These are phyloP conservation scores for Parnassius apollo DNA, from an alignment of 2,888 invertebrate species.

Conservation along the genomic window DNA sequence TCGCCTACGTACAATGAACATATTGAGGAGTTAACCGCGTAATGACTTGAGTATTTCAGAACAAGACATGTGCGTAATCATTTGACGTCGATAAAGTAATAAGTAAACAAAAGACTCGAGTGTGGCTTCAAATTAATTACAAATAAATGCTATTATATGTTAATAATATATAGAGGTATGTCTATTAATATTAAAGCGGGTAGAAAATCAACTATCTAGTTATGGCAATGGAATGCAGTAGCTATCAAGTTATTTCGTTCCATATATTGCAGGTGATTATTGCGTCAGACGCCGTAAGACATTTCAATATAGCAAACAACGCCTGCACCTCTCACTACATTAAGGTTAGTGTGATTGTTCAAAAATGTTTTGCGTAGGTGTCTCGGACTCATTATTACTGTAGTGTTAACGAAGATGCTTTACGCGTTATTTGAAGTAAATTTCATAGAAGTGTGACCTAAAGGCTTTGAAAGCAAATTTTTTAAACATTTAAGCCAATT, in stretches of 20 bases:
- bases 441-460: too few relatives aligned
- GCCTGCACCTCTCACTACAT: slow-evolving; percentile 55
- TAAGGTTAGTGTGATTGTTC: slow-evolving; percentile 40
- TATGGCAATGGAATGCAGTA: slow-evolving; percentile 56
- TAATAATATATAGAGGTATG: slow-evolving; percentile 30
- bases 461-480: too few relatives aligned
- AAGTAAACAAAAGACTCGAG: neutral
- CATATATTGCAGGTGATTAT: slow-evolving; percentile 55
- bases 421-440: too few relatives aligned
- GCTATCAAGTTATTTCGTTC: slow-evolving; percentile 56
- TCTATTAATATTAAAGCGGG: slow-evolving; percentile 37
- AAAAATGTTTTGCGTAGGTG: slow-evolving; percentile 6
- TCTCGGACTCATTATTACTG: neutral
- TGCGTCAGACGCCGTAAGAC: slow-evolving; percentile 60
- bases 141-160: slow-evolving; percentile 5
- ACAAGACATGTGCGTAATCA: too few relatives aligned
- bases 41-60: too few relatives aligned
- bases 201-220: slow-evolving; percentile 46
- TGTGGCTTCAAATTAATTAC: neutral
- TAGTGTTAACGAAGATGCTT: too few relatives aligned
- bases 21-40: too few relatives aligned
- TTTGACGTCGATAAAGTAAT: too few relatives aligned
- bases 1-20: too few relatives aligned
- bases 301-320: slow-evolving; percentile 28
- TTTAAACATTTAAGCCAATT: too few relatives aligned